phyloP scores from a whole-genome alignment of 1,140 invertebrate genomes.

The Ephestia elutella region DNA sequence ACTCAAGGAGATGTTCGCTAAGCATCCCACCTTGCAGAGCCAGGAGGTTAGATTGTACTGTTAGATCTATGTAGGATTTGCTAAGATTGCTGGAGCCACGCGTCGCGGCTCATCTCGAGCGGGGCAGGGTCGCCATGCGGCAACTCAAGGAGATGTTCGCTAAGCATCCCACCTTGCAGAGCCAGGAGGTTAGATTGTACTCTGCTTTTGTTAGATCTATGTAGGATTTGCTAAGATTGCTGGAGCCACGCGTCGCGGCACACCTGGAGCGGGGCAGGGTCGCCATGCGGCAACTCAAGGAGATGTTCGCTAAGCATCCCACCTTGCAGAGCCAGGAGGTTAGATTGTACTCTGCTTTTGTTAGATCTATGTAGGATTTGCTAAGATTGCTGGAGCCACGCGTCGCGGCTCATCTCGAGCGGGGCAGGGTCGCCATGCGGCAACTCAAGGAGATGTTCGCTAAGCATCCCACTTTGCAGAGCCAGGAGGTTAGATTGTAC shows the following conservation, averaged over 20 bases:
- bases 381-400: constrained; percentile 75
- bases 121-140: constrained; percentile 82
- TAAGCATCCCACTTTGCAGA: constrained; percentile 81
- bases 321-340: constrained; percentile 80
- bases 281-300: constrained; percentile 83
- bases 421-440: constrained; percentile 82
- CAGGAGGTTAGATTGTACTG: too few species aligned
- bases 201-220: too few species aligned
- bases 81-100: constrained; percentile 75
- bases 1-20: constrained; percentile 84
- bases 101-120: constrained; percentile 83
- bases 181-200: too few species aligned
- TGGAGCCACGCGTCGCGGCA: constrained; percentile 79
- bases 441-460: constrained; percentile 84
- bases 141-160: constrained; percentile 84
- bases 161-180: constrained; percentile 81
- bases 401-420: constrained; percentile 83
- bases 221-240: constrained; percentile 53
- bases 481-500: too few species aligned
- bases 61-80: too few species aligned
- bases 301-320: constrained; percentile 84
- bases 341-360: too few species aligned
- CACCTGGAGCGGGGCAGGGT: constrained; percentile 84
- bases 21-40: constrained; percentile 81
- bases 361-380: too few species aligned